These are phyloP conservation scores for Verasper variegatus DNA, from an alignment of 2,113 vertebrate species.

Conservation along the genomic window DNA sequence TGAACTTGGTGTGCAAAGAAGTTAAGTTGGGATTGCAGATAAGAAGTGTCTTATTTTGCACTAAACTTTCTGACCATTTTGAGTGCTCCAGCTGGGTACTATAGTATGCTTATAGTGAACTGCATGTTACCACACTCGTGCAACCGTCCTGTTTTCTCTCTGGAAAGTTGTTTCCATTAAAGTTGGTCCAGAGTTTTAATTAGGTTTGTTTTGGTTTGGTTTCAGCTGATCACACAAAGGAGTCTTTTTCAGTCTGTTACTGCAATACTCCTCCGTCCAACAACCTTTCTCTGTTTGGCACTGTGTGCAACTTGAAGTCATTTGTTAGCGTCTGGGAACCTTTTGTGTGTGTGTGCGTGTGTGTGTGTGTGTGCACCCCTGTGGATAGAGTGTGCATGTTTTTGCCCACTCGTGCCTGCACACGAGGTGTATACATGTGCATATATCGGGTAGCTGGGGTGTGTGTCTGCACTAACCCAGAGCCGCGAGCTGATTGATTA, in stretches of 20 bases:
- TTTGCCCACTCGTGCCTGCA: not conserved
- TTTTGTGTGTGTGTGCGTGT: not conserved
- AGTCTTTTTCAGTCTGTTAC: slow-evolving; percentile 31
- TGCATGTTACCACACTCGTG: not conserved
- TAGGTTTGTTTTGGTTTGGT: slow-evolving; percentile 47
- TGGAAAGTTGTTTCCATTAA: slow-evolving; percentile 46
- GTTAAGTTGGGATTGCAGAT: not conserved
- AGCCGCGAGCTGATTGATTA: slow-evolving; percentile 73
- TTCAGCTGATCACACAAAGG: slow-evolving; percentile 44
- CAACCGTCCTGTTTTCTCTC: not conserved
- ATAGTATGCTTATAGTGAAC: not conserved
- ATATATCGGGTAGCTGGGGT: slow-evolving; percentile 19
- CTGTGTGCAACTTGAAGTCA: slow-evolving; percentile 34
- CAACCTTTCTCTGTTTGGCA: slow-evolving; percentile 51
- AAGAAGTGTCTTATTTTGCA: not conserved
- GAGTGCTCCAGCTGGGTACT: not conserved
- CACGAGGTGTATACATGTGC: slow-evolving; percentile 25
- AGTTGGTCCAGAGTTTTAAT: slow-evolving; percentile 49
- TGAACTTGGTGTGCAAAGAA: not conserved
- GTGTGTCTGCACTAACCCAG: slow-evolving; percentile 49
- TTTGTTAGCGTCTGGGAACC: slow-evolving; percentile 29
- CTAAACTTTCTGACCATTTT: not conserved
- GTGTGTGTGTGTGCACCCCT: not conserved
- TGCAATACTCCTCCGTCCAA: slow-evolving; percentile 49
- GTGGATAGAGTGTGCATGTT: not conserved